Evolutionary conservation across 1,140 invertebrate species (phyloP).

Genomic region (Stenopsyche tienmushanensis): DNA sequence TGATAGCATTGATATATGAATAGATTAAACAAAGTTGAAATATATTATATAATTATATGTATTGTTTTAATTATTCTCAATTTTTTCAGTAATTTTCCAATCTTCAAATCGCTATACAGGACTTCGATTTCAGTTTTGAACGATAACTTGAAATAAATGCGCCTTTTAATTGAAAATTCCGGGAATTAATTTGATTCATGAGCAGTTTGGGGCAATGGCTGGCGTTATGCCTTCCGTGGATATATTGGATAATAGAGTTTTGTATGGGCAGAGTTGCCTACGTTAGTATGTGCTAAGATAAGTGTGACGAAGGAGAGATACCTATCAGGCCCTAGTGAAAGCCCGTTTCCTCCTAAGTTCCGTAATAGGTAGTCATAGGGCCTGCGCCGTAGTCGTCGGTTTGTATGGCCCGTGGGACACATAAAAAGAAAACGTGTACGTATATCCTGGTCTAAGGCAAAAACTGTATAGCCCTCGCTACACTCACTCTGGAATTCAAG

Average conservation of each 20-base stretch:
- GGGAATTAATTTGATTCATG: too few relatives aligned
- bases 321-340: slow-evolving; percentile 2
- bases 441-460: slow-evolving; percentile 20
- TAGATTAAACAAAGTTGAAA: too few relatives aligned
- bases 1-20: too few relatives aligned
- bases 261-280: not conserved
- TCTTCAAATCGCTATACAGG: too few relatives aligned
- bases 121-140: too few relatives aligned
- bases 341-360: slow-evolving; percentile 9
- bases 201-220: too few relatives aligned
- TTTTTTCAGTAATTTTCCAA: too few relatives aligned
- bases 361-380: slow-evolving; percentile 27
- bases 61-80: too few relatives aligned
- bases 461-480: slow-evolving; percentile 15
- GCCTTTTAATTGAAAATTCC: too few relatives aligned
- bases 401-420: slow-evolving; percentile 38
- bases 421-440: slow-evolving; percentile 43
- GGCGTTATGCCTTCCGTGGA: too few relatives aligned
- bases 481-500: not conserved
- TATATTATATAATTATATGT: too few relatives aligned
- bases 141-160: too few relatives aligned
- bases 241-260: not conserved
- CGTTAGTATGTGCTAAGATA: slow-evolving; percentile 10
- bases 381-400: slow-evolving; percentile 19
- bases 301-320: slow-evolving; percentile 9